A percentile compares a stretch with the other conserved stretches of the same genome.
Conservation (phyloP, 2,888 invertebrate genomes). For the Cremastinae sp. region DNA sequence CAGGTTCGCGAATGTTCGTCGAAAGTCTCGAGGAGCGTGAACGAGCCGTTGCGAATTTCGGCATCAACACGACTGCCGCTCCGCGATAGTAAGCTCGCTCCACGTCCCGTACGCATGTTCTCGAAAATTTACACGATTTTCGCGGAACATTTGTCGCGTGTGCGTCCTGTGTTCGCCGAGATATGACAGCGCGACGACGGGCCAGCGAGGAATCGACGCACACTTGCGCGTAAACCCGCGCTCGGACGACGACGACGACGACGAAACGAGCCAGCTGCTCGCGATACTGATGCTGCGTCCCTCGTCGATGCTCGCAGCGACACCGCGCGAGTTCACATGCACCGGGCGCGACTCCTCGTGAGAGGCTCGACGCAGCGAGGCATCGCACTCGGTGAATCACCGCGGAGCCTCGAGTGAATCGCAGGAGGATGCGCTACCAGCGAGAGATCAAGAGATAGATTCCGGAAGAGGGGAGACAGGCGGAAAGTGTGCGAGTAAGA, state of each 20-base stretch:
- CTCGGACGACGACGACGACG: constrained; percentile 10
- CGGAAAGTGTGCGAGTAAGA: constrained; percentile 7
- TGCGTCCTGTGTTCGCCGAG: background rate
- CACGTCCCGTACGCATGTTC: constrained; percentile 54
- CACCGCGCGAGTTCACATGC: constrained; percentile 50
- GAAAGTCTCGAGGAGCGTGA: constrained; percentile 49
- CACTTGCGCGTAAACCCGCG: constrained; percentile 3
- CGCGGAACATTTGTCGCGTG: constrained; percentile 11
- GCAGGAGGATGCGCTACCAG: constrained; percentile 36
- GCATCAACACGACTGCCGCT: constrained; percentile 54
- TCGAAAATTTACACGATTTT: constrained; percentile 31
- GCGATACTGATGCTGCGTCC: constrained; percentile 31
- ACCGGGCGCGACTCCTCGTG: constrained; percentile 45
- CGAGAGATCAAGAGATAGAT: constrained; percentile 26
- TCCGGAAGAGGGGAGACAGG: constrained; percentile 37
- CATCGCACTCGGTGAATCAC: constrained; percentile 56
- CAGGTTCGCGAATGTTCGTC: constrained; percentile 11
- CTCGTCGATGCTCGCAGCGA: constrained; percentile 45
- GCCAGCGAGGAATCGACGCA: background rate
- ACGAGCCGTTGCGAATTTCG: constrained; percentile 54
- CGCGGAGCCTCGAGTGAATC: constrained; percentile 47
- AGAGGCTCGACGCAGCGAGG: constrained; percentile 45
- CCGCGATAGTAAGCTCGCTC: constrained; percentile 34
- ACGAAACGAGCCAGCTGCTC: constrained; percentile 36
- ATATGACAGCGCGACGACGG: background rate